Percentiles rank a stretch among this genome's conserved stretches.
These are phyloP conservation scores for Morus bassanus DNA, from an alignment of 2,797 vertebrate genomes.

Conservation along the genomic window DNA sequence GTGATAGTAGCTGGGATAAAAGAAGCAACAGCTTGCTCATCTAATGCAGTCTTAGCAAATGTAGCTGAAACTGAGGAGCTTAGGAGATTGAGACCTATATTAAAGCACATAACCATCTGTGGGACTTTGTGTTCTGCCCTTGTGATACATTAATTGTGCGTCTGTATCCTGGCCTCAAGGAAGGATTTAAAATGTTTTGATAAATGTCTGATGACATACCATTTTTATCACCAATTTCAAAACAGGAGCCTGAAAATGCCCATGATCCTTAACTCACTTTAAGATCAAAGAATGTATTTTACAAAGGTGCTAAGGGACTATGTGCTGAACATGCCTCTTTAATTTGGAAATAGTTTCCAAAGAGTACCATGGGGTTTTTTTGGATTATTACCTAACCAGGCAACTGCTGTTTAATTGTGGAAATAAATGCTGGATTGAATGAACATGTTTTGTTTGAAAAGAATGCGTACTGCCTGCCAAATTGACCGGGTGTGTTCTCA, in stretches of 20 bases:
- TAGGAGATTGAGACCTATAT: not conserved
- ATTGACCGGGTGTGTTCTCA: not conserved
- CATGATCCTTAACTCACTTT: not conserved
- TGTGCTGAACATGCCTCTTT: not conserved
- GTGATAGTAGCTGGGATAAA: not conserved
- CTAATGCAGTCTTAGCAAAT: not conserved
- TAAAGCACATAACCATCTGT: not conserved
- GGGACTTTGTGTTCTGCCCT: not conserved
- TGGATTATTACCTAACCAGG: not conserved
- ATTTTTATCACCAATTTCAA: not conserved
- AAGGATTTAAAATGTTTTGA: not conserved
- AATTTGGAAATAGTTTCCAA: not conserved
- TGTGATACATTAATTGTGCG: not conserved
- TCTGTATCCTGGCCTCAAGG: not conserved
- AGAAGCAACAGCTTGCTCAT: not conserved
- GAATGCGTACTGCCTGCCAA: not conserved
- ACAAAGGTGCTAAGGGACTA: not conserved
- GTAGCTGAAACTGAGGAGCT: not conserved
- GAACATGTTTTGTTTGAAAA: not conserved
- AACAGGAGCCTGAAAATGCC: not conserved
- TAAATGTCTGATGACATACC: not conserved
- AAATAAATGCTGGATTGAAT: not conserved
- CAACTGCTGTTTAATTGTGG: not conserved
- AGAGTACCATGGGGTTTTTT: accelerated
- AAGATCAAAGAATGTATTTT: not conserved